Evolutionary conservation across 2,888 invertebrate genomes (phyloP), one percentile per base, ranked within the genome.

Genomic region (Drosophila robusta): DNA sequence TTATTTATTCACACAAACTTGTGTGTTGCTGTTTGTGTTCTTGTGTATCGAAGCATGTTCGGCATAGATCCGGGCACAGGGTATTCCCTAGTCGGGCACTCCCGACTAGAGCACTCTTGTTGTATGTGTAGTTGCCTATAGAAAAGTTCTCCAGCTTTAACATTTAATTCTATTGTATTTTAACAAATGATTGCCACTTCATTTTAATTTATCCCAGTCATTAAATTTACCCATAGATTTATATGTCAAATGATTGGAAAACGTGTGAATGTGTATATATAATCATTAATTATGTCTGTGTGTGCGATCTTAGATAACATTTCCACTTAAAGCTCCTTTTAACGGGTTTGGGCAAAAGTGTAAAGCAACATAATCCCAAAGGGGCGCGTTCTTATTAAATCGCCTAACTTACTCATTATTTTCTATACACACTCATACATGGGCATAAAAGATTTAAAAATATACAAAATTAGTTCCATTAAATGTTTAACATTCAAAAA

Each of bases 151-250:
- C 63, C 49, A 57, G 58, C 61, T 51, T 51, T 45, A 67, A 42
- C 65, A 76, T 57, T 70, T 70, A 64, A 66, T 75, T 78, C 68
- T 63, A 78, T 78, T 78, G 76, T 78, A 38, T 64, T 75, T 57
- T 63, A 79, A 63, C 60, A 66, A 79, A 66, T 55, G 65, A 65
- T 70, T 65, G 52, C 47, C 75, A 77, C 70, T 75, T 78, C 61
- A 71, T 78, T 65, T 76, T 56, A 65, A 75, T 75, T 68, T 68
- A 56, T 45, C 45, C 50, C 60, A 70, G 75, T 78, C 79, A 78
- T 70, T 67, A 70, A 78, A 74, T 74, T 67, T 65, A 57, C 57
- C 70, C 66, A 76, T 39, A 47, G 50, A 29, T 29, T 70, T 49
- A 44, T 32, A 44, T 39, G 42, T 12, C 38, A 44, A 52, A 11